These are phyloP conservation scores for Sceloporus tristichus DNA, from an alignment of 2,113 vertebrate genomes.

Conservation along the genomic window DNA sequence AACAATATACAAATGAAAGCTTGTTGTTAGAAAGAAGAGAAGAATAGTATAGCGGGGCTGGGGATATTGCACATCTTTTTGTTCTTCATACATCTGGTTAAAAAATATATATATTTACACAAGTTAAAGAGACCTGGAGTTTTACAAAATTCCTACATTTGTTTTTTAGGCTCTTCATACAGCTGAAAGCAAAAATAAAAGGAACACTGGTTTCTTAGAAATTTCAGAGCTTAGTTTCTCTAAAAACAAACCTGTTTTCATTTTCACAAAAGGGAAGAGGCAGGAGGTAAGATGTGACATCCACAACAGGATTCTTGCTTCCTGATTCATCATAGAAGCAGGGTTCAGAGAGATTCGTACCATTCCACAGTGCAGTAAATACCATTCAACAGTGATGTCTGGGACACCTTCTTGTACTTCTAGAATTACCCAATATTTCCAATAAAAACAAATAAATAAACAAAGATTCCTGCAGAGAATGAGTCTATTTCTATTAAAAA, in stretches of 20 bases:
- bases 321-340: slow-evolving; percentile 29
- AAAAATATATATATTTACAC: slow-evolving; percentile 80
- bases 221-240: slow-evolving; percentile 26
- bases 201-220: slow-evolving; percentile 22
- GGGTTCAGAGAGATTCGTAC: slow-evolving; percentile 28
- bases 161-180: slow-evolving; percentile 39
- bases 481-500: slow-evolving; percentile 27
- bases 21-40: slow-evolving; percentile 49
- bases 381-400: slow-evolving; percentile 8
- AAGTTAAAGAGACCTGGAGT: slow-evolving; percentile 74
- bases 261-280: slow-evolving; percentile 35
- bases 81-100: slow-evolving; percentile 79
- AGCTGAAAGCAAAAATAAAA: slow-evolving; percentile 30
- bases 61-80: slow-evolving; percentile 82
- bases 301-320: slow-evolving; percentile 35
- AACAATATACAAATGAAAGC: slow-evolving; percentile 71
- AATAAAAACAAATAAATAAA: slow-evolving; percentile 20
- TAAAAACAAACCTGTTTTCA: slow-evolving; percentile 42
- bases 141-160: slow-evolving; percentile 74
- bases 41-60: slow-evolving; percentile 54
- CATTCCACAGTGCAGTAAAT: slow-evolving; percentile 47
- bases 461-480: slow-evolving; percentile 10
- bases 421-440: slow-evolving; percentile 31
- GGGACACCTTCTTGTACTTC: slow-evolving; percentile 12
- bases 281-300: slow-evolving; percentile 40